These are phyloP conservation scores for Melanargia galathea DNA, from an alignment of 2,888 invertebrate species.

Conservation along the genomic window DNA sequence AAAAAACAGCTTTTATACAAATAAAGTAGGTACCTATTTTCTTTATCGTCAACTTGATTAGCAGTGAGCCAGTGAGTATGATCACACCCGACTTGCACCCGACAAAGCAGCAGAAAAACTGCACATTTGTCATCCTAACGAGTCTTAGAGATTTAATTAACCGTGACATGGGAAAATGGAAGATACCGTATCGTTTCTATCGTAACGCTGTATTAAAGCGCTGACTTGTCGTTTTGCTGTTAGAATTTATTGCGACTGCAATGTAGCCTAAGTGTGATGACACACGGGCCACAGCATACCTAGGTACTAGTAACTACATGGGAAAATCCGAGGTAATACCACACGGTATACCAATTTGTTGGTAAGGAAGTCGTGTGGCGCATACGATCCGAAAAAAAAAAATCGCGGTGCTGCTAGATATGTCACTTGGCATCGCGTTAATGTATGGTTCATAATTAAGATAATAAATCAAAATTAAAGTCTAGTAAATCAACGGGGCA, in stretches of 20 bases:
- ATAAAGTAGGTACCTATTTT: too few species aligned
- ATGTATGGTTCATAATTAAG: too few species aligned
- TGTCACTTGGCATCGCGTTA: too few species aligned
- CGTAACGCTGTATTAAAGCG: background rate
- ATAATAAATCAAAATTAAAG: too few species aligned
- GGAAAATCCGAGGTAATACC: too few species aligned
- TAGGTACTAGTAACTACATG: too few species aligned
- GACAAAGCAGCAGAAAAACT: background rate
- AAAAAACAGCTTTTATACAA: conserved; percentile 4
- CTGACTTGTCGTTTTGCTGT: background rate
- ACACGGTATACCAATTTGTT: too few species aligned
- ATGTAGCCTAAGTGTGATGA: background rate
- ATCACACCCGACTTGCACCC: conserved; percentile 14
- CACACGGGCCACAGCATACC: too few species aligned
- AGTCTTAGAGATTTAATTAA: conserved; percentile 12
- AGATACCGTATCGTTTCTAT: background rate
- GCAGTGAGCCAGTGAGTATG: background rate
- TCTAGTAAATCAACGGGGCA: too few species aligned
- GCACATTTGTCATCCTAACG: conserved; percentile 12
- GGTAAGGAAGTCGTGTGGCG: too few species aligned
- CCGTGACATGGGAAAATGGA: conserved; percentile 18
- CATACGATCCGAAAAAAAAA: too few species aligned
- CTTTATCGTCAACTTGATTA: conserved; percentile 1
- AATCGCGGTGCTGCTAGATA: too few species aligned
- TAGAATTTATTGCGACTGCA: background rate